Conservation (phyloP, 2,888 invertebrate species). For the Cheilosia vernalis region DNA sequence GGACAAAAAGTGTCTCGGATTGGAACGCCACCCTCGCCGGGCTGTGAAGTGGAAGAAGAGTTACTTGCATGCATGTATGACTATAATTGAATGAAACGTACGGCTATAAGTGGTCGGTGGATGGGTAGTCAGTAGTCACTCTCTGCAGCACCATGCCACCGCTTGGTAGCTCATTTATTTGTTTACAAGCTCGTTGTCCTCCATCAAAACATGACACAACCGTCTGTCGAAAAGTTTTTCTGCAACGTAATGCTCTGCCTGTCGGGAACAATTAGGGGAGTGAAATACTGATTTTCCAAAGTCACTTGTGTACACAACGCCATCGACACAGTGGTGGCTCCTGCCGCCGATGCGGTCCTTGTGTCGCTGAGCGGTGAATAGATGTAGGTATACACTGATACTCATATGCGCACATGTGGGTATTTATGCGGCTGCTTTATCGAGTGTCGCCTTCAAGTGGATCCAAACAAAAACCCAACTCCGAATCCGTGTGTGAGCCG, state of each 20-base stretch:
- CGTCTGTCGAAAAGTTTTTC: conserved; percentile 63
- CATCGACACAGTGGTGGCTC: not conserved
- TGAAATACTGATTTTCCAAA: conserved; percentile 70
- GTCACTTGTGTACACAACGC: conserved; percentile 71
- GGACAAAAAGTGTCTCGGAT: conserved; percentile 25
- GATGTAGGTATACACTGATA: not conserved
- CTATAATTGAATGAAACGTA: conserved; percentile 67
- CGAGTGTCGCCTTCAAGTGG: conserved; percentile 57
- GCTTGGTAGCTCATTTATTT: conserved; percentile 54
- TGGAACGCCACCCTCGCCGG: conserved; percentile 46
- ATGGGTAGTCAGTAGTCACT: conserved; percentile 32
- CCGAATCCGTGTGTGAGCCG: conserved; percentile 1
- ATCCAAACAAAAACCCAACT: conserved; percentile 38
- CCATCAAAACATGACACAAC: conserved; percentile 73
- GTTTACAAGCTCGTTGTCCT: conserved; percentile 74
- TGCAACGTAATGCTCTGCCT: conserved; percentile 64
- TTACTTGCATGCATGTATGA: conserved; percentile 7
- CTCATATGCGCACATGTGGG: conserved; percentile 16
- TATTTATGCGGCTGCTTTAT: conserved; percentile 7
- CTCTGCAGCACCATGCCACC: conserved; percentile 28
- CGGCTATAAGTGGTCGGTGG: conserved; percentile 60
- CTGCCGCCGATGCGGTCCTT: not conserved
- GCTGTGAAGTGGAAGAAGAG: conserved; percentile 20
- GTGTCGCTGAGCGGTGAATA: not conserved
- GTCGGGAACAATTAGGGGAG: conserved; percentile 70